A percentile compares a stretch with the other conserved stretches of the same genome.
phyloP scores from a whole-genome alignment of 2,113 vertebrate species.

The Megalops atlanticus region DNA sequence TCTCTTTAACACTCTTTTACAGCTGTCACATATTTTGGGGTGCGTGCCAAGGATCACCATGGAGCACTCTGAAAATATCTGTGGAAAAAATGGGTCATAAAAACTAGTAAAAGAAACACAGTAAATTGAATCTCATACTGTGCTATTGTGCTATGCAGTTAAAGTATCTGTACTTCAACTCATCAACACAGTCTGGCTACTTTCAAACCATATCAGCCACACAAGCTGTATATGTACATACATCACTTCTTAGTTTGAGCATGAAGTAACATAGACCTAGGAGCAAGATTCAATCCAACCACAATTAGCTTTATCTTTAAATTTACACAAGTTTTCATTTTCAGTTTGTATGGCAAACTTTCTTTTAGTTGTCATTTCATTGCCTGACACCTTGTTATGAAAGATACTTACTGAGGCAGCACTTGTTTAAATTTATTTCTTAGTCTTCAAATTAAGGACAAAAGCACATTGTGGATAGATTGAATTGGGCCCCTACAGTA shows the following conservation, averaged over 20 bases:
- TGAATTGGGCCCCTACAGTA: neutral
- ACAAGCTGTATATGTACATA: neutral
- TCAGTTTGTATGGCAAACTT: no score
- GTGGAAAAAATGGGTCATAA: no score
- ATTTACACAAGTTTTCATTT: no score
- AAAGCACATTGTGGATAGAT: neutral
- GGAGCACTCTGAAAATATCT: no score
- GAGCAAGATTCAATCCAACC: neutral
- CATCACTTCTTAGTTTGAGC: neutral
- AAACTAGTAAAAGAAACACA: no score
- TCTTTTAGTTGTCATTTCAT: neutral
- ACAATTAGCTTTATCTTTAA: neutral
- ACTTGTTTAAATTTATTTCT: neutral
- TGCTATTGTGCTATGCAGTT: no score
- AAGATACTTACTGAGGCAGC: neutral
- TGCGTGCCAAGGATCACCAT: no score
- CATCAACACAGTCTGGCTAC: neutral
- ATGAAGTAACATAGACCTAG: neutral
- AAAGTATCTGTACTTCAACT: no score
- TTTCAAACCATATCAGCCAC: neutral
- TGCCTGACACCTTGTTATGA: neutral
- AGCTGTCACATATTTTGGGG: no score
- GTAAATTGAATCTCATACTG: no score
- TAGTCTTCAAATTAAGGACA: conserved; percentile 3
- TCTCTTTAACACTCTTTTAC: no score